phyloP scores from a whole-genome alignment of 2,113 vertebrate genomes.

The Rattus norvegicus region DNA sequence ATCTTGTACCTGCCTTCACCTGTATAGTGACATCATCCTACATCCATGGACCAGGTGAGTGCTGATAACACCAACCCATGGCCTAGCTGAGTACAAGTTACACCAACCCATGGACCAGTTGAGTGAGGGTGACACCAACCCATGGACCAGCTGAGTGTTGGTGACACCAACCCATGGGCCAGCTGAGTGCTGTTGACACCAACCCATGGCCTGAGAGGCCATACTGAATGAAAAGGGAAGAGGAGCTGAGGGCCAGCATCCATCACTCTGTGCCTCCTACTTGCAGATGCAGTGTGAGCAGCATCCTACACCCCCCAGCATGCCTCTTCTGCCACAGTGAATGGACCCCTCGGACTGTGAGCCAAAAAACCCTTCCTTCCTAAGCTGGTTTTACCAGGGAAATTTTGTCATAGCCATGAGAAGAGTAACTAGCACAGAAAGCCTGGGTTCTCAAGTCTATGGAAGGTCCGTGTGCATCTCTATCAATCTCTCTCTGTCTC shows the following conservation, averaged over 20 bases:
- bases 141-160: too few relatives aligned
- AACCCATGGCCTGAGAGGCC: neutral
- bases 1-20: too few relatives aligned
- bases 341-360: neutral
- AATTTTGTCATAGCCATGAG: neutral
- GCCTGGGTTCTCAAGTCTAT: neutral
- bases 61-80: too few relatives aligned
- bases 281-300: neutral
- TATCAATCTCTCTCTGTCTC: neutral
- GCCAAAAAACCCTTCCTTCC: neutral
- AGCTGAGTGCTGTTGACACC: too few relatives aligned
- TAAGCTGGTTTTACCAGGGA: neutral
- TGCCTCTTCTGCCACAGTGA: neutral
- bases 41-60: too few relatives aligned
- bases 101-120: too few relatives aligned
- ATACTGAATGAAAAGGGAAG: neutral
- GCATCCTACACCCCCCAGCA: too few relatives aligned
- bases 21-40: too few relatives aligned
- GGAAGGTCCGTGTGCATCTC: neutral
- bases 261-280: neutral
- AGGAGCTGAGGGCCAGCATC: neutral
- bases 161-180: neutral
- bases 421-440: neutral
- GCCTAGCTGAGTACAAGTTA: too few relatives aligned
- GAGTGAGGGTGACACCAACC: too few relatives aligned